These are phyloP conservation scores for Magallana gigas DNA, from an alignment of 1,140 invertebrate species.

Conservation along the genomic window DNA sequence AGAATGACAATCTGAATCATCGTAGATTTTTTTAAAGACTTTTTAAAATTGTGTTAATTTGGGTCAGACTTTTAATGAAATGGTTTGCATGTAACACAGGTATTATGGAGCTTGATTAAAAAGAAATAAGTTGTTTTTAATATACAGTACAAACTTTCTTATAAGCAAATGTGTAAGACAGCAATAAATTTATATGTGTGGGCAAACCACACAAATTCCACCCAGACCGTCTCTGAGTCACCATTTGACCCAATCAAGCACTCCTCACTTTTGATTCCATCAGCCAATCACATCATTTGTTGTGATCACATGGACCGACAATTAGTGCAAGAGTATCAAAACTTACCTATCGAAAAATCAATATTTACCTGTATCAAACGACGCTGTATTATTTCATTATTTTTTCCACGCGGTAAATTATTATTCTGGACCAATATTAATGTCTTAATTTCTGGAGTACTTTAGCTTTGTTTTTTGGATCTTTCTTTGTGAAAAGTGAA, in stretches of 20 bases:
- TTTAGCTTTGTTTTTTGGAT: background rate
- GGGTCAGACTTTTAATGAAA: too few relatives aligned
- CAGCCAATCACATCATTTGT: conserved; percentile 43
- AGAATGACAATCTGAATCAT: too few relatives aligned
- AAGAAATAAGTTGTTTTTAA: too few relatives aligned
- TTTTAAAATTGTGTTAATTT: too few relatives aligned
- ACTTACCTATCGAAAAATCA: conserved; percentile 26
- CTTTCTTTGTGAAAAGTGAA: conserved; percentile 31
- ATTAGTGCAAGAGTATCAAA: conserved; percentile 29
- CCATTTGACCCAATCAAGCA: background rate
- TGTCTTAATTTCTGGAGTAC: background rate
- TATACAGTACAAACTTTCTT: too few relatives aligned
- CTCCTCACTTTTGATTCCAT: conserved; percentile 10
- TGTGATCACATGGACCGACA: conserved; percentile 48
- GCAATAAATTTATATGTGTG: background rate
- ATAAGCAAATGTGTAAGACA: too few relatives aligned
- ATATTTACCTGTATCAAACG: conserved; percentile 27
- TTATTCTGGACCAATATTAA: background rate
- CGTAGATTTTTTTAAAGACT: too few relatives aligned
- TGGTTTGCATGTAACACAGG: too few relatives aligned
- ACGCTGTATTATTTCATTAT: background rate
- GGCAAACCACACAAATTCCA: conserved; percentile 20
- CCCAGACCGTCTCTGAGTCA: conserved; percentile 35
- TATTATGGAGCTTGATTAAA: too few relatives aligned
- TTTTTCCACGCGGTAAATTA: background rate